These are phyloP conservation scores for Calliphora vomitoria DNA, from an alignment of 2,888 invertebrate genomes.

Conservation along the genomic window DNA sequence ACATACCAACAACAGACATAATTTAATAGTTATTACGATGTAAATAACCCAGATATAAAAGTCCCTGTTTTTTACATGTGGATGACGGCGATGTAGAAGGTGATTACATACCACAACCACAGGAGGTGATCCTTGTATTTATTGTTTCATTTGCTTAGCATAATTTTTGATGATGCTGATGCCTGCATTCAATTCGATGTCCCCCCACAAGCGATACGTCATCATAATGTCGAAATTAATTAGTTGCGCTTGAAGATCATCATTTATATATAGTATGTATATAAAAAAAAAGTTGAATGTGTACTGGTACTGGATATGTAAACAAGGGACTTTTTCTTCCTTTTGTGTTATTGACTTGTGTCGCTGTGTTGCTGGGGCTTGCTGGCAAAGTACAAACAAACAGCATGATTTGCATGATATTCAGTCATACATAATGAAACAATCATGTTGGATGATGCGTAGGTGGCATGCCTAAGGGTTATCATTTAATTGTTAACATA, in stretches of 20 bases:
- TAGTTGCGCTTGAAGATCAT: constrained; percentile 75
- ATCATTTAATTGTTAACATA: constrained; percentile 64
- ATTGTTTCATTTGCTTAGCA: constrained; percentile 14
- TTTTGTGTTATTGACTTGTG: constrained; percentile 17
- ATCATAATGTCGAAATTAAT: constrained; percentile 76
- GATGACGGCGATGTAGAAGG: constrained; percentile 42
- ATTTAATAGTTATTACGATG: constrained; percentile 40
- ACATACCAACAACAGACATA: constrained; percentile 36
- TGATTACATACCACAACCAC: constrained; percentile 54
- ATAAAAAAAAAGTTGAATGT: background rate
- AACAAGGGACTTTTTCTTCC: constrained; percentile 29
- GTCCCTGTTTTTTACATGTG: constrained; percentile 25
- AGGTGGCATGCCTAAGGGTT: constrained; percentile 73
- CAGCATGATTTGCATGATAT: constrained; percentile 73
- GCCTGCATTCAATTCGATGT: constrained; percentile 57
- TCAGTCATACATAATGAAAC: constrained; percentile 72
- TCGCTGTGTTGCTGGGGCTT: background rate
- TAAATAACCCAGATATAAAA: constrained; percentile 53
- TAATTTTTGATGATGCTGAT: constrained; percentile 26
- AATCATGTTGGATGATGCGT: constrained; percentile 69
- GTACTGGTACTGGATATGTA: constrained; percentile 3
- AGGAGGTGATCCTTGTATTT: constrained; percentile 69
- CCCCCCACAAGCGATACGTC: constrained; percentile 73
- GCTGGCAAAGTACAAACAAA: constrained; percentile 52
- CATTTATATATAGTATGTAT: constrained; percentile 60